A percentile compares a stretch with the other conserved stretches of the same genome.
Evolutionary conservation across 1,140 invertebrate genomes (phyloP).

Genomic region (Schlechtendalia chinensis): DNA sequence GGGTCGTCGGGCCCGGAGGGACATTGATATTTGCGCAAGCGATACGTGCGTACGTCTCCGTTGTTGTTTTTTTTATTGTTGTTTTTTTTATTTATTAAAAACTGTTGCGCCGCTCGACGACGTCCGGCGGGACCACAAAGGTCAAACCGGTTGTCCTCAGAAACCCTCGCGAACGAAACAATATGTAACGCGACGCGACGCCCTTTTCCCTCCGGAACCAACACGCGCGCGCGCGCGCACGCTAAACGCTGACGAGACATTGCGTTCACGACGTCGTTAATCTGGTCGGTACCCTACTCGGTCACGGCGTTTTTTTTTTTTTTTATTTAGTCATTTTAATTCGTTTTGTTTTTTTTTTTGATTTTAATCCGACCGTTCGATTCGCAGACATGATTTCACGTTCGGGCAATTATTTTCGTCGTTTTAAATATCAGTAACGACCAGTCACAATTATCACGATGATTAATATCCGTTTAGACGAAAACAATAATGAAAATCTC

Average conservation of each 20-base stretch:
- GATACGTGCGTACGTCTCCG: neutral
- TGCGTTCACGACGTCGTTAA: slow-evolving; percentile 11
- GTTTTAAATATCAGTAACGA: too few relatives aligned
- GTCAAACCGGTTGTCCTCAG: slow-evolving; percentile 45
- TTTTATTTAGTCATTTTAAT: neutral
- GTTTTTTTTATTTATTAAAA: neutral
- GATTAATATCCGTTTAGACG: slow-evolving; percentile 17
- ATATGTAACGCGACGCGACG: too few relatives aligned
- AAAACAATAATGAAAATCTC: neutral
- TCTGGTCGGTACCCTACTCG: slow-evolving; percentile 24
- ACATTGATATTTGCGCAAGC: slow-evolving; percentile 23
- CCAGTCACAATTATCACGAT: slow-evolving; percentile 6
- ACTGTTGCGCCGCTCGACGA: slow-evolving; percentile 34
- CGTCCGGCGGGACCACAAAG: neutral
- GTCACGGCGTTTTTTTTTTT: slow-evolving; percentile 17
- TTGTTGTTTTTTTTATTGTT: neutral
- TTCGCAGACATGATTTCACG: slow-evolving; percentile 39
- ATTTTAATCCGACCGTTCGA: slow-evolving; percentile 53
- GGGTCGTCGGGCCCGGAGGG: neutral
- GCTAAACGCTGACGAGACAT: neutral
- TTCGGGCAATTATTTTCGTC: slow-evolving; percentile 26
- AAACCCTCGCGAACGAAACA: neutral
- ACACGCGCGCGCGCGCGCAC: neutral
- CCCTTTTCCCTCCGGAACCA: neutral
- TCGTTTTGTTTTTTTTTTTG: slow-evolving; percentile 54